Evolutionary conservation across 2,797 vertebrate species (phyloP).

Genomic region (Odontamblyopus rebecca): DNA sequence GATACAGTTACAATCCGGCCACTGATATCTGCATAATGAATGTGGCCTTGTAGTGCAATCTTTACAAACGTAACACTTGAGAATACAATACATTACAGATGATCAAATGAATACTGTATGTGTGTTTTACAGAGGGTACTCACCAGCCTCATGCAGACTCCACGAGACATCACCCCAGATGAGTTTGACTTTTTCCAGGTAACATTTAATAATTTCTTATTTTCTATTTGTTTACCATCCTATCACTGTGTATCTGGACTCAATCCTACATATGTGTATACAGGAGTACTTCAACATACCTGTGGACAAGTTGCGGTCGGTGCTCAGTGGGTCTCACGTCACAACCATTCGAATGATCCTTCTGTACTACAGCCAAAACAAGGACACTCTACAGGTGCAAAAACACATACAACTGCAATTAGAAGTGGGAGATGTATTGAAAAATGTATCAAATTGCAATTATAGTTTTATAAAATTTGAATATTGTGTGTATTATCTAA

Average conservation of each 20-base stretch:
- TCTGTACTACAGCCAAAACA: conserved; percentile 69
- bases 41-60: conserved; percentile 57
- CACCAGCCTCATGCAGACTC: conserved; percentile 73
- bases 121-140: conserved; percentile 67
- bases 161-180: conserved; percentile 56
- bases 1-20: conserved; percentile 56
- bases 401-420: not conserved
- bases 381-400: conserved; percentile 65
- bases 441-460: not conserved
- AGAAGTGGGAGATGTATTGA: not conserved
- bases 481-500: not conserved
- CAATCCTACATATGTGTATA: conserved; percentile 1
- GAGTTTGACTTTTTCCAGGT: conserved; percentile 73
- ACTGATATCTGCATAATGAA: conserved; percentile 52
- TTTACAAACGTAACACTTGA: conserved; percentile 35
- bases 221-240: not conserved
- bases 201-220: not conserved
- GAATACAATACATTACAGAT: conserved; percentile 26
- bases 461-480: not conserved
- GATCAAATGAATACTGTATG: conserved; percentile 28
- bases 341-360: conserved; percentile 73
- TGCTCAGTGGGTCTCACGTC: conserved; percentile 65
- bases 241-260: not conserved
- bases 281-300: conserved; percentile 80
- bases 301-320: conserved; percentile 48